A percentile compares a stretch with the other conserved stretches of the same genome.
These are phyloP conservation scores for Lycocerus yunnanus DNA, from an alignment of 2,888 invertebrate species.

Conservation along the genomic window DNA sequence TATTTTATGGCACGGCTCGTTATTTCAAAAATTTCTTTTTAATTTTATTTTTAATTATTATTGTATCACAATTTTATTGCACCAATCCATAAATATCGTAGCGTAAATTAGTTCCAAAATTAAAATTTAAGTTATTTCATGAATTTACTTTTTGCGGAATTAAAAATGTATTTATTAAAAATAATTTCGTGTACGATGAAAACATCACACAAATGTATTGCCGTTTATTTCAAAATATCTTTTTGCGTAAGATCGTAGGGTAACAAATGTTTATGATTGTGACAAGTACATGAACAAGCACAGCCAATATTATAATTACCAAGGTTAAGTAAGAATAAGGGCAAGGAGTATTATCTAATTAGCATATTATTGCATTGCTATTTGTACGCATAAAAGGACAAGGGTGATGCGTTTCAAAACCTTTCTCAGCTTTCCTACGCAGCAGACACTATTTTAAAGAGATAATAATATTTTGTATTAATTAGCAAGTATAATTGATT, in stretches of 20 bases:
- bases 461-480: slow-evolving; percentile 10
- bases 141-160: not conserved
- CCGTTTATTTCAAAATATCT: not conserved
- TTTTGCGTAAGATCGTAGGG: not conserved
- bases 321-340: slow-evolving; percentile 31
- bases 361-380: slow-evolving; percentile 37
- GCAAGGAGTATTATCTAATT: slow-evolving; percentile 34
- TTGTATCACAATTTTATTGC: not conserved
- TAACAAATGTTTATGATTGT: slow-evolving; percentile 28
- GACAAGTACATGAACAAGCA: slow-evolving; percentile 25
- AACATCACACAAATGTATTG: not conserved
- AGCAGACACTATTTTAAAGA: slow-evolving; percentile 18
- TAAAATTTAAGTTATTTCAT: not conserved
- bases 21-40: not conserved
- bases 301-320: slow-evolving; percentile 38
- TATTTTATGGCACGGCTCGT: too few relatives aligned
- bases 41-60: not conserved
- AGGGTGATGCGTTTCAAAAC: slow-evolving; percentile 11
- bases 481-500: slow-evolving; percentile 31
- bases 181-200: not conserved
- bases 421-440: slow-evolving; percentile 13
- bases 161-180: not conserved
- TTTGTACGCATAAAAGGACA: slow-evolving; percentile 28
- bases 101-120: not conserved
- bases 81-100: not conserved